Base-by-base conservation (phyloP, 2,113 vertebrate genomes). In the Hydrolagus affinis region DNA sequence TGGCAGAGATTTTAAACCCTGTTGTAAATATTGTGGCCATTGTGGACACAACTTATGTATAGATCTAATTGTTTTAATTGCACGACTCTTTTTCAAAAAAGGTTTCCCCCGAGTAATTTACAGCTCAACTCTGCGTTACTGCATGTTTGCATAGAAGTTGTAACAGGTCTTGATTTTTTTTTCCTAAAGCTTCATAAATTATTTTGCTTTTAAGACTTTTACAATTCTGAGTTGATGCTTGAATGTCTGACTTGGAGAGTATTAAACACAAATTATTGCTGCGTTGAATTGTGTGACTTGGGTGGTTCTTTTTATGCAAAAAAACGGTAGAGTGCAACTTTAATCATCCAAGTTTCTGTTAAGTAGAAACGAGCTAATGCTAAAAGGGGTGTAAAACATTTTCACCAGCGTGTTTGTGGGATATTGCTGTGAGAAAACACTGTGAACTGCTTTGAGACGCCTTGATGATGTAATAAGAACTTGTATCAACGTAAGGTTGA, bases 241-340 rank as follows among this genome's bases (percentile, higher is more conserved):
- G 19, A 62, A 62, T 64, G 76, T 80, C 64, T 80, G 77, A 60
- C 59, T 64, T 80, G 59, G 64, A 80, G 59, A 64, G 23, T 80
- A 80, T 80, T 64, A 80, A 80, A 80, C 28, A 60, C 60, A 80
- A 80, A 60, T 80, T 80, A 60, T 60, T 80, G 77, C 77, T 80
- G 14, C 60, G 21, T 60, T 80, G 60, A 80, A 7, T 56, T 56
- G 77, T 64, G 59, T 77, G 19, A 57, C 12, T 28, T 64, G 77
- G n/a, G 12, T 80, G 77, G n/a, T 60, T 30, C 77, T 80, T 80
- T 44, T 44, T 44, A 44, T 44, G 62, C 28, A 80, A 80, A 62
- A 64, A 80, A 80, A 73, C 70, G 28, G 23, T 64, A 28, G 59
- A 80, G 28, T 73, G 66, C 19, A 15, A 44, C 44, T 68, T 30